Base-by-base conservation (phyloP, 1,140 invertebrate genomes). In the Trichomalopsis sarcophagae region DNA sequence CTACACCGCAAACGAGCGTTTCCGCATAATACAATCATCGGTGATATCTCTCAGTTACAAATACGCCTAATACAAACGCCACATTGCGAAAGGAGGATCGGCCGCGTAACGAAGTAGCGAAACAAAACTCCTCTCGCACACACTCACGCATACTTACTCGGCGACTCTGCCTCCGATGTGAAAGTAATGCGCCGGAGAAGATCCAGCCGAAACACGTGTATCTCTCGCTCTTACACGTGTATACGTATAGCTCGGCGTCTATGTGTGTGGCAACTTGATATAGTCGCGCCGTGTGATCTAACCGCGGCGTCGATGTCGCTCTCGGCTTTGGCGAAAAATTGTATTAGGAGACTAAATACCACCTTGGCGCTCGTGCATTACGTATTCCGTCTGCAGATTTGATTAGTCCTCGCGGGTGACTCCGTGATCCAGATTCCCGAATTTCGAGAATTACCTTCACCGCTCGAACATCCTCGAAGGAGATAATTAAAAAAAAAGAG, bases 181-280 rank as follows among this genome's bases (percentile, higher is more conserved):
- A 80, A 80, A 80, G 77, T 80, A 68, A 80, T 68, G 62, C 21
- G 21, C 55, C 55, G 21, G 47, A 62, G 55, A 80, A 62, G 11
- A 62, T 78, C 47, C 21, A 10, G 23, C 21, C 33, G 21, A 78
- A 62, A 30, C 76, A 78, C 23, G 27, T 62, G 76, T 78, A 21
- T 4, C n/a, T 21, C 55, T 1, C 30, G 30, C 27, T 62, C 2
- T 23, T 33, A 78, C 40, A 69, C 78, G 23, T 69, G 40, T 44
- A 40, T 36, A 14, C 5, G 33, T 40, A 13, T 36, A 66, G 33
- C 33, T 9, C 33, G 13, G 23, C 33, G 50, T 14, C 50, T 14
- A 55, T 14, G 76, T 17, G 13, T 78, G 76, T 62, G 13, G 76
- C 14, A 78, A 78, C 55, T 17, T 21, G 1, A 17, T 17, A 9